These are phyloP conservation scores for Bellardia pandia DNA, from an alignment of 2,888 invertebrate genomes.

Conservation along the genomic window DNA sequence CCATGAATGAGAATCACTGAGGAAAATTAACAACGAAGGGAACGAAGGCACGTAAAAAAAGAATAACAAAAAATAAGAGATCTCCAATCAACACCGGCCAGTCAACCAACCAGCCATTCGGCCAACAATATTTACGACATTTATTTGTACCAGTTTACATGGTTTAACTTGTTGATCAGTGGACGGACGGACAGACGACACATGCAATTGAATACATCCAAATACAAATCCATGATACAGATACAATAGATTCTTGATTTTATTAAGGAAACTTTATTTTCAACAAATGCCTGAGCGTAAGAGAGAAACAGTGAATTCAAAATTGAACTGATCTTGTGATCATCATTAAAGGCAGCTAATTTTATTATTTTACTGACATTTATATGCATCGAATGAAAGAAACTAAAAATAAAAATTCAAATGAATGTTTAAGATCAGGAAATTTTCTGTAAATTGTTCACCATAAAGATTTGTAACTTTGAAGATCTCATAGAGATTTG, in stretches of 20 bases:
- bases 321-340: conserved; percentile 45
- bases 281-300: conserved; percentile 3
- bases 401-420: conserved; percentile 57
- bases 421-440: conserved; percentile 28
- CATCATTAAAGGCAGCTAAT: conserved; percentile 77
- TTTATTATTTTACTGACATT: conserved; percentile 80
- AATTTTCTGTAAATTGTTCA: conserved; percentile 54
- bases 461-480: conserved; percentile 71
- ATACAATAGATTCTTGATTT: conserved; percentile 60
- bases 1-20: conserved; percentile 49
- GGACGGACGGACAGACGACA: conserved; percentile 31
- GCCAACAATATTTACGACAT: conserved; percentile 68
- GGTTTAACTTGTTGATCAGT: conserved; percentile 66
- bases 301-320: conserved; percentile 18
- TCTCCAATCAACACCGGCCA: conserved; percentile 49
- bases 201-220: conserved; percentile 4
- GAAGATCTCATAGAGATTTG: conserved; percentile 53
- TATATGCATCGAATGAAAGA: conserved; percentile 66
- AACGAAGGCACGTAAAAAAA: background rate
- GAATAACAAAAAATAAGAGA: conserved; percentile 17
- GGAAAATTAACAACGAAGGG: conserved; percentile 35
- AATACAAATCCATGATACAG: conserved; percentile 34
- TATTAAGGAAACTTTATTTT: conserved; percentile 55
- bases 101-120: conserved; percentile 25
- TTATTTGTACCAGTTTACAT: conserved; percentile 72